Evolutionary conservation across 2,113 vertebrate species (phyloP).

Genomic region (Prionailurus viverrinus): DNA sequence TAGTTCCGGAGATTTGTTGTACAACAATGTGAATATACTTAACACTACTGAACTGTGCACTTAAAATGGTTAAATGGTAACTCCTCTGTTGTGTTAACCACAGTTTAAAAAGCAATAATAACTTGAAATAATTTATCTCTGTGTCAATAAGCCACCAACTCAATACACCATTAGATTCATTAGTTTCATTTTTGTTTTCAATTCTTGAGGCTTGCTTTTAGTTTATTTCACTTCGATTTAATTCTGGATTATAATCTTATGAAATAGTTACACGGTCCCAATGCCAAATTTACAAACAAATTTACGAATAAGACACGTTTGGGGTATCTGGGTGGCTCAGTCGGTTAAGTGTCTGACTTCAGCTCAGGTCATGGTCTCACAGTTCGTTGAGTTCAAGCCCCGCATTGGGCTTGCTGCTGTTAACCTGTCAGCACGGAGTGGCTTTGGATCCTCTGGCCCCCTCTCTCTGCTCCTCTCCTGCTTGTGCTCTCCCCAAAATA

Average conservation of each 20-base stretch:
- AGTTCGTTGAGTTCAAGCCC: too few species aligned
- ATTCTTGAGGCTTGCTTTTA: neutral
- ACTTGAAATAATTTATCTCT: neutral
- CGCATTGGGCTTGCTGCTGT: too few species aligned
- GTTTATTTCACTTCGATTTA: neutral
- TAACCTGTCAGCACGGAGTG: too few species aligned
- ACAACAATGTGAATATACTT: neutral
- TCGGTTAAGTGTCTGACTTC: too few species aligned
- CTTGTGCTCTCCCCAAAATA: too few species aligned
- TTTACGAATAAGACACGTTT: neutral
- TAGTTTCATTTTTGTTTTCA: neutral
- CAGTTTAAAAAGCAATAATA: neutral
- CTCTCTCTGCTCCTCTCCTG: too few species aligned
- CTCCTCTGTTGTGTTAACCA: neutral
- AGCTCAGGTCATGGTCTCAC: too few species aligned
- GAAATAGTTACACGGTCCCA: neutral
- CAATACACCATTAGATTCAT: neutral
- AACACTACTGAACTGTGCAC: neutral
- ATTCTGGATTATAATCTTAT: neutral
- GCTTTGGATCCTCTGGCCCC: too few species aligned
- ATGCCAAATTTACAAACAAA: neutral
- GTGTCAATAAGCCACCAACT: neutral
- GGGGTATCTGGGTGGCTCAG: too few species aligned
- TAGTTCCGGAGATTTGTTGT: neutral
- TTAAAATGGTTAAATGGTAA: neutral